Percentiles rank a stretch among this genome's conserved stretches.
These are phyloP conservation scores for Magallana gigas DNA, from an alignment of 1,140 invertebrate genomes.

Conservation along the genomic window DNA sequence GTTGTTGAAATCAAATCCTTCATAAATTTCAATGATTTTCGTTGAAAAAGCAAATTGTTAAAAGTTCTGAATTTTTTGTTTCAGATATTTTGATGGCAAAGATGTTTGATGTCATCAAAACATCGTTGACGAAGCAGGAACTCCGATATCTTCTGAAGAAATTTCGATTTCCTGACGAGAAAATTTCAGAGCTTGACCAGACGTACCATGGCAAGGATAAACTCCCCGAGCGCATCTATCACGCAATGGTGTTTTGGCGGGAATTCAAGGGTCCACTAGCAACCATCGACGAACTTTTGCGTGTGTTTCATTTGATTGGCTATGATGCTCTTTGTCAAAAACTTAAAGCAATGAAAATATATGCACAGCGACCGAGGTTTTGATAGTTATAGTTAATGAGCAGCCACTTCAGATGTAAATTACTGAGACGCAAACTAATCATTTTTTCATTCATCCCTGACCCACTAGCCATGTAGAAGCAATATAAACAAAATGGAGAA, in stretches of 20 bases:
- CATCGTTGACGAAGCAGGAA: slow-evolving; percentile 73
- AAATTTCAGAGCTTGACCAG: slow-evolving; percentile 73
- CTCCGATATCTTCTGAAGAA: slow-evolving; percentile 75
- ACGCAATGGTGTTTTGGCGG: slow-evolving; percentile 73
- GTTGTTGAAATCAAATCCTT: too few relatives aligned
- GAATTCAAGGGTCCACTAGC: slow-evolving; percentile 69
- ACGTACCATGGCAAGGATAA: slow-evolving; percentile 73
- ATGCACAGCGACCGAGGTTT: slow-evolving; percentile 71
- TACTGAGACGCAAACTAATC: not conserved
- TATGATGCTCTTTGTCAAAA: slow-evolving; percentile 70
- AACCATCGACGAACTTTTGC: slow-evolving; percentile 73
- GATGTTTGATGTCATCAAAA: slow-evolving; percentile 74
- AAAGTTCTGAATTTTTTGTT: slow-evolving; percentile 33
- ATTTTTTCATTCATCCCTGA: not conserved
- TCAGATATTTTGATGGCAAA: slow-evolving; percentile 72
- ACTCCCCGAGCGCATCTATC: slow-evolving; percentile 68
- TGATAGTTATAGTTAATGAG: slow-evolving; percentile 31
- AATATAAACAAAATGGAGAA: slow-evolving; percentile 24
- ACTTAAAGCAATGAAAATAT: slow-evolving; percentile 74
- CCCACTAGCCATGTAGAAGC: slow-evolving; percentile 11
- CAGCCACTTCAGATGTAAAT: not conserved
- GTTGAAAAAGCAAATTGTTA: too few relatives aligned
- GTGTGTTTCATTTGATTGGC: slow-evolving; percentile 74
- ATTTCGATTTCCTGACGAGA: slow-evolving; percentile 72
- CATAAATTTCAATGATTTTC: too few relatives aligned